Conservation (phyloP, 2,888 invertebrate species). For the Drosophila macrospina region DNA sequence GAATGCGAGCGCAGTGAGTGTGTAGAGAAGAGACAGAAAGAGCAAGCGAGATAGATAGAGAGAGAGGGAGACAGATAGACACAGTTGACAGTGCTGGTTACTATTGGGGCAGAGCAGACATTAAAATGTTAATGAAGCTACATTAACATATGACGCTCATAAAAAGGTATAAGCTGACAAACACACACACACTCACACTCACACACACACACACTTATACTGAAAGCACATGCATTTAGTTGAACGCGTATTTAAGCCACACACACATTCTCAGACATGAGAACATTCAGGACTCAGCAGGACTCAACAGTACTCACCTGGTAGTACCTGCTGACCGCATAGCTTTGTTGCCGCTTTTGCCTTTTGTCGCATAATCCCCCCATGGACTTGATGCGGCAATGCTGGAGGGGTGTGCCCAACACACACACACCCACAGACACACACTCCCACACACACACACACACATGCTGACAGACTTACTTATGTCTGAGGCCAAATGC, state of each 20-base stretch:
- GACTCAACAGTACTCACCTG: constrained; percentile 52
- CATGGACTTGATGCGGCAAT: constrained; percentile 1
- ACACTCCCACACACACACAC: no score
- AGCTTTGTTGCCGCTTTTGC: constrained; percentile 52
- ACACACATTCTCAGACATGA: neutral
- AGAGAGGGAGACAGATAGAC: neutral
- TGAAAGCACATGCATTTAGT: constrained; percentile 50
- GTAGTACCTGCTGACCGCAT: constrained; percentile 72
- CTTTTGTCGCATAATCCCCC: constrained; percentile 74
- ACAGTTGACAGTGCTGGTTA: constrained; percentile 7
- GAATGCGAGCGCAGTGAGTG: constrained; percentile 22
- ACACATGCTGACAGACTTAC: constrained; percentile 78
- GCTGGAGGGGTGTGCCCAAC: constrained; percentile 11
- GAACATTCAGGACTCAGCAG: constrained; percentile 18
- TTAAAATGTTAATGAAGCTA: constrained; percentile 81
- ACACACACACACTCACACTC: constrained; percentile 35
- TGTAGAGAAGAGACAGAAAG: no score
- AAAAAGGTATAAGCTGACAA: constrained; percentile 75
- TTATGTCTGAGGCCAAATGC: constrained; percentile 65
- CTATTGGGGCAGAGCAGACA: constrained; percentile 59
- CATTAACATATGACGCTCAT: constrained; percentile 80
- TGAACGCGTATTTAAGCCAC: constrained; percentile 52
- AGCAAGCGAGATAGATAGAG: neutral
- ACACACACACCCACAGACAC: no score
- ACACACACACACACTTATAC: constrained; percentile 8